phyloP scores from a whole-genome alignment of 53 echinoderm and acorn worm genomes.

The Astropecten irregularis region DNA sequence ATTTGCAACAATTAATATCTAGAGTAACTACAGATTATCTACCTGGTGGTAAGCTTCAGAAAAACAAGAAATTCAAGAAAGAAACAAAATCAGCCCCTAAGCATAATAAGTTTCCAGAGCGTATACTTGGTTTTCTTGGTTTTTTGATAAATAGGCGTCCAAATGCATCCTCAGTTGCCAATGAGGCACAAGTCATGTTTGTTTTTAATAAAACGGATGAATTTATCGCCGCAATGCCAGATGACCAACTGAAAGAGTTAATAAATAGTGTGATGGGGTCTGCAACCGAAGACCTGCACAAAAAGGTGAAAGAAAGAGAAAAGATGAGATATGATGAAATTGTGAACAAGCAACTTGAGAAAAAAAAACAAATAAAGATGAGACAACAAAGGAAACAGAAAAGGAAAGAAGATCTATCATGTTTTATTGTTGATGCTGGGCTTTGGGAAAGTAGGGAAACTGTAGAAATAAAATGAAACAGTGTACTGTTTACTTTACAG shows the following conservation, averaged over 20 bases:
- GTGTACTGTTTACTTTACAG: too few relatives aligned
- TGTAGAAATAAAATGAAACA: constrained; percentile 22
- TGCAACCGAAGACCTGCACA: not conserved
- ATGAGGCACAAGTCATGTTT: constrained; percentile 52
- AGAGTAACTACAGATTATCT: not conserved
- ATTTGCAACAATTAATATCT: not conserved
- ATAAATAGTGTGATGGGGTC: not conserved
- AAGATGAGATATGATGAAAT: not conserved
- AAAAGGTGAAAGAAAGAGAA: constrained; percentile 14
- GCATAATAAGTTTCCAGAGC: constrained; percentile 5
- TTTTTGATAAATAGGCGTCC: constrained; percentile 21
- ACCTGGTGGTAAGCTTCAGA: not conserved
- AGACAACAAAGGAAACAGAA: not conserved
- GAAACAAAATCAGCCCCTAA: not conserved
- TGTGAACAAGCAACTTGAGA: constrained; percentile 24
- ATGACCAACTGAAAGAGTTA: not conserved
- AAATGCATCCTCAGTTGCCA: constrained; percentile 19
- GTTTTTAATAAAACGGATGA: constrained; percentile 22
- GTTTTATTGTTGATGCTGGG: constrained; percentile 51
- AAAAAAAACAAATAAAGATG: constrained; percentile 5
- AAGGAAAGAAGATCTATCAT: constrained; percentile 40
- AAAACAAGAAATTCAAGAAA: not conserved
- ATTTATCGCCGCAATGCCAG: not conserved
- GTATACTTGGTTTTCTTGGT: constrained; percentile 22
- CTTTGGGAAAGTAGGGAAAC: constrained; percentile 40